Evolutionary conservation across 2,888 invertebrate genomes (phyloP).

Genomic region (Phlogophora meticulosa): DNA sequence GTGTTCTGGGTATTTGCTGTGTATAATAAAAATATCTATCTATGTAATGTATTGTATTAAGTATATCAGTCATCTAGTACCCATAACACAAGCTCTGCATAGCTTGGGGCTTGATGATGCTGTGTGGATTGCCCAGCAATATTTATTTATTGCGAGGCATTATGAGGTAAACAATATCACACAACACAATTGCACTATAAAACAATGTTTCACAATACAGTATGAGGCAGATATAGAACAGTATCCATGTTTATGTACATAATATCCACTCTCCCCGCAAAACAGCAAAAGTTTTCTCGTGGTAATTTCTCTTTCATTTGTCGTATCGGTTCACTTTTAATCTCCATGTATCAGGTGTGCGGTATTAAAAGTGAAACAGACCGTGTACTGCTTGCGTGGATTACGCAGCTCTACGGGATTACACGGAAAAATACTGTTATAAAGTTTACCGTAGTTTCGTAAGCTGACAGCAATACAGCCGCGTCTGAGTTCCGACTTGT

Average conservation of each 20-base stretch:
- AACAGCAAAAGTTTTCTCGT: constrained; percentile 7
- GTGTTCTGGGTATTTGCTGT: no score
- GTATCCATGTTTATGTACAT: neutral
- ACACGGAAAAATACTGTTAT: constrained; percentile 31
- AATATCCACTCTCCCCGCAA: neutral
- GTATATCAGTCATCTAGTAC: no score
- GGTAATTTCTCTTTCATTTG: constrained; percentile 49
- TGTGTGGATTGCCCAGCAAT: no score
- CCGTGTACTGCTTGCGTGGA: constrained; percentile 34
- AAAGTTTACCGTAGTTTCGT: constrained; percentile 15
- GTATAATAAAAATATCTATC: no score
- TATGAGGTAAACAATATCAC: no score
- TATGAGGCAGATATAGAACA: neutral
- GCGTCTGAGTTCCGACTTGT: neutral
- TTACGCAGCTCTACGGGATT: constrained; percentile 26
- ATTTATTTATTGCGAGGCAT: no score
- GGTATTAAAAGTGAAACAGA: constrained; percentile 51
- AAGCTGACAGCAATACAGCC: constrained; percentile 14
- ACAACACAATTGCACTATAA: no score
- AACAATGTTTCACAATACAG: no score
- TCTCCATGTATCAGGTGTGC: constrained; percentile 39
- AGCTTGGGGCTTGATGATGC: no score
- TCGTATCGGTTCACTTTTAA: constrained; percentile 61
- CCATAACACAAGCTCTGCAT: no score
- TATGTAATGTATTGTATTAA: no score